Evolutionary conservation across 2,113 vertebrate genomes (phyloP).

Genomic region (Saguinus midas): DNA sequence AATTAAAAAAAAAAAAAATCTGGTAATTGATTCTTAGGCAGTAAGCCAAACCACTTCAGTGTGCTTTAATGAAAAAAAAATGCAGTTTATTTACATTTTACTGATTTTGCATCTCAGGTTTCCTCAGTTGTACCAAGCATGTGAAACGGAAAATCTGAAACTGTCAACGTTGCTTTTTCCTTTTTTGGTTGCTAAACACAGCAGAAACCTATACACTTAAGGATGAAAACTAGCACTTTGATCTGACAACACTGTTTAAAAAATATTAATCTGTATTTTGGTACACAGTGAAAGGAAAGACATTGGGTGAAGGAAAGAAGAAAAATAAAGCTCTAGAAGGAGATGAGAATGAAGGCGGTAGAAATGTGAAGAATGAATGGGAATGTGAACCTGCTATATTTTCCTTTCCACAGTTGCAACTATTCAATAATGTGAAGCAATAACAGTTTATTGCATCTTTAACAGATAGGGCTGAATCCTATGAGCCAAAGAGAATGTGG

Average conservation of each 20-base stretch:
- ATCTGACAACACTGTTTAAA: constrained; percentile 67
- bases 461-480: constrained; percentile 21
- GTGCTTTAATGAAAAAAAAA: constrained; percentile 26
- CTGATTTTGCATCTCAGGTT: constrained; percentile 25
- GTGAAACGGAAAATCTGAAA: constrained; percentile 72
- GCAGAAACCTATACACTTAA: constrained; percentile 69
- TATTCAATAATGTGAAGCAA: constrained; percentile 61
- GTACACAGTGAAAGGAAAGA: constrained; percentile 39
- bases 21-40: constrained; percentile 13
- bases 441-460: constrained; percentile 54
- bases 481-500: constrained; percentile 64
- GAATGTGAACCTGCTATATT: constrained; percentile 56
- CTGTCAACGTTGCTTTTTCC: constrained; percentile 55
- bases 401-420: constrained; percentile 74
- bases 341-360: constrained; percentile 7
- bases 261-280: constrained; percentile 65
- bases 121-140: constrained; percentile 21
- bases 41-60: not conserved
- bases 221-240: constrained; percentile 56
- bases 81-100: not conserved
- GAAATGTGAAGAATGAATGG: constrained; percentile 55
- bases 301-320: not conserved
- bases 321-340: not conserved
- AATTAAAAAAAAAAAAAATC: constrained; percentile 36
- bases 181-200: constrained; percentile 68